Conservation (phyloP, 1,140 invertebrate species). For the Zaprionus ghesquierei region DNA sequence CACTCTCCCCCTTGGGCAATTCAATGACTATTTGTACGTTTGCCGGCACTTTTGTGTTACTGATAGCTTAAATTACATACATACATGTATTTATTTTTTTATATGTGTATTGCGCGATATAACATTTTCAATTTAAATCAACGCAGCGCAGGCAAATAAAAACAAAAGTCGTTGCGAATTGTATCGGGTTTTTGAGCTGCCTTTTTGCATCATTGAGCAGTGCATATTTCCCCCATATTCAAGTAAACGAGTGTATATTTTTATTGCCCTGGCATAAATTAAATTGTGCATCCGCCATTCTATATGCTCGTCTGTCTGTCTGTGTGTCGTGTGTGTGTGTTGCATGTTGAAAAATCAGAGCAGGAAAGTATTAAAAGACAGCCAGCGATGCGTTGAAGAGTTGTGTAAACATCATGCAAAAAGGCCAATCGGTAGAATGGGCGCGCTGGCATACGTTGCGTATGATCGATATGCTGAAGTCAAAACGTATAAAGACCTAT, state of each 20-base stretch:
- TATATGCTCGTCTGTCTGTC: neutral
- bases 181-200: neutral
- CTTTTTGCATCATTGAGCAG: constrained; percentile 24
- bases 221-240: neutral
- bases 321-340: neutral
- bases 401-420: constrained; percentile 40
- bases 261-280: constrained; percentile 45
- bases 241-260: neutral
- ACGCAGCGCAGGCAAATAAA: neutral
- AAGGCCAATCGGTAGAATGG: neutral
- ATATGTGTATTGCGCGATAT: neutral
- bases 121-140: constrained; percentile 3
- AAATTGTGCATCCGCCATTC: constrained; percentile 48
- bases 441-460: constrained; percentile 13
- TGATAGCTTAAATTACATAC: neutral
- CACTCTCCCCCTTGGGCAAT: too few relatives aligned
- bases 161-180: neutral
- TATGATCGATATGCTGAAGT: constrained; percentile 34
- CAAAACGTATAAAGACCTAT: neutral
- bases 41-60: neutral
- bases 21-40: neutral
- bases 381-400: constrained; percentile 22
- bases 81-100: neutral
- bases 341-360: constrained; percentile 11
- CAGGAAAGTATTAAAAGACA: constrained; percentile 57